A percentile compares a stretch with the other conserved stretches of the same genome.
These are phyloP conservation scores for Brachionus manjavacas DNA, from an alignment of 1,140 invertebrate genomes.

Conservation along the genomic window DNA sequence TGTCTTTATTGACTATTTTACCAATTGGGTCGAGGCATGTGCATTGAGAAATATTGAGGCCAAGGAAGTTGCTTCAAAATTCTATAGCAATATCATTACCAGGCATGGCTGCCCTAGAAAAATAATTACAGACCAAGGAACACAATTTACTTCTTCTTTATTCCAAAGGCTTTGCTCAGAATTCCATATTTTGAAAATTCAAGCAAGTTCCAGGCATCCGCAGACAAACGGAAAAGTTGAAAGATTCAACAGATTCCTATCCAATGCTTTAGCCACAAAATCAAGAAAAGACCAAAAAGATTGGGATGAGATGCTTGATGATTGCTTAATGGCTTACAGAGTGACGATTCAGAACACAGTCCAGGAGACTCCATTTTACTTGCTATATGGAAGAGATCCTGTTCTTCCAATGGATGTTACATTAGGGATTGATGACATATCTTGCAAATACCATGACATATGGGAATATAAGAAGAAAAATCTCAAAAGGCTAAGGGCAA, in stretches of 20 bases:
- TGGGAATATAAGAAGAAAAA: background rate
- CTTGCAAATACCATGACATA: background rate
- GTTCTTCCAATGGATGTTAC: background rate
- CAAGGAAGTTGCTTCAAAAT: conserved; percentile 48
- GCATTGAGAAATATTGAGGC: conserved; percentile 53
- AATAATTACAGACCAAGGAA: conserved; percentile 7
- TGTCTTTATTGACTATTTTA: conserved; percentile 53
- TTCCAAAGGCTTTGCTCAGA: background rate
- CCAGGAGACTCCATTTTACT: background rate
- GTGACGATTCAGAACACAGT: background rate
- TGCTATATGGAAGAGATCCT: background rate
- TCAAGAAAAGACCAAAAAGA: background rate
- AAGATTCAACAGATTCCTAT: background rate
- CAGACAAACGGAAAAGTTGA: conserved; percentile 45
- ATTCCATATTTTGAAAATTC: conserved; percentile 42
- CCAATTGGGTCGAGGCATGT: conserved; percentile 53
- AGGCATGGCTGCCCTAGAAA: conserved; percentile 43
- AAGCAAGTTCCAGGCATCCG: conserved; percentile 46
- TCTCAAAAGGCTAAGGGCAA: background rate
- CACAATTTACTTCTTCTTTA: background rate
- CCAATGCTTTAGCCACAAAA: background rate
- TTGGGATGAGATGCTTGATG: conserved; percentile 14
- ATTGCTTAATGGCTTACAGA: background rate
- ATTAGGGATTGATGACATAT: background rate
- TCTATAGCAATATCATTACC: conserved; percentile 49